Base-by-base conservation (phyloP, 2,113 vertebrate species). In the Chloropsis cyanopogon region DNA sequence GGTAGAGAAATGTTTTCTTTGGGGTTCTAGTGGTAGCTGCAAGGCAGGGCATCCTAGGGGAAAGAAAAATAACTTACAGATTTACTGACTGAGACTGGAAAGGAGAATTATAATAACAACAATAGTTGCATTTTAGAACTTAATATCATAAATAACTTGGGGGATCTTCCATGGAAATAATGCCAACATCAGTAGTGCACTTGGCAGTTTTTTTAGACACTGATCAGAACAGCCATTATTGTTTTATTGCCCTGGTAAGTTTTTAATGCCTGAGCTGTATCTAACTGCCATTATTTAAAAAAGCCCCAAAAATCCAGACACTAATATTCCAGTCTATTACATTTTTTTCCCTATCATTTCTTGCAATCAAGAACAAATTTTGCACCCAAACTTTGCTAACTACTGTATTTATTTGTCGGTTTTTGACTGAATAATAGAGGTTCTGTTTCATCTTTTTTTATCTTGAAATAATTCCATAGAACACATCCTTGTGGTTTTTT, bases 1-100 rank as follows among this genome's bases (percentile, higher is more conserved):
- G 98, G 99, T 99, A 98, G 97, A 97, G 95, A 92, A 66, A 47
- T 69, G 46, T 64, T 86, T 89, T 82, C 24, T 82, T 73, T 53
- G 66, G 69, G 91, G 31, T 31, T 73, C 12, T 44, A 57, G 78
- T 91, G 77, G 42, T 42, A 41, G 70, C 46, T 79, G 33, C 31
- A 29, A 52, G 41, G n/a, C n/a, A 63, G 47, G 46, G 54, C 33
- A 6, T 68, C 4, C 4, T 42, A 52, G 57, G 20, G 56, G 72
- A 70, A 47, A 11, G 23, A 24, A 56, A 92, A 57, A 19, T 13
- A 3, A 25, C 5, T 31, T 79, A 63, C 8, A n/a, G n/a, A 28
- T 75, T 47, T 76, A 5, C 33, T 50, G 53, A 21, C 26, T 42
- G 41, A 46, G 37, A 7, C 35, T 41, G 49, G 59, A 10, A 68